Conservation (phyloP, 1,140 invertebrate genomes). For the Holotrichia oblita region DNA sequence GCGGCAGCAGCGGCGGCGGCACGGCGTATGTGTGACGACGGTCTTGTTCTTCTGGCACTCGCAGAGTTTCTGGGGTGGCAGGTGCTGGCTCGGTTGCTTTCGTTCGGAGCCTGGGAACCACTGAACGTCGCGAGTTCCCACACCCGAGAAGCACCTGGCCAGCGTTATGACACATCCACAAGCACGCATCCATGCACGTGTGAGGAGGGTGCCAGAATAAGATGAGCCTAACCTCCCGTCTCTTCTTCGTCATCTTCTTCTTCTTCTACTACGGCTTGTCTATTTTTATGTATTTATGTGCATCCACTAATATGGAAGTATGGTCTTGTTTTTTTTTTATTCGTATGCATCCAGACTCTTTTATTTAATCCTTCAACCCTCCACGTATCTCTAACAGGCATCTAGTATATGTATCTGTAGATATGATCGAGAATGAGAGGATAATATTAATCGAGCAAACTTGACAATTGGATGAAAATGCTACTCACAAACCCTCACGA, state of each 20-base stretch:
- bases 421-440: no score
- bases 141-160: slow-evolving; percentile 53
- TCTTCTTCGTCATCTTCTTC: neutral
- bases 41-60: neutral
- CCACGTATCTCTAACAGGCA: no score
- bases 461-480: no score
- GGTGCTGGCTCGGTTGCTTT: slow-evolving; percentile 47
- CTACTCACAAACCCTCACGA: no score
- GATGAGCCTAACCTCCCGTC: neutral
- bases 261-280: neutral
- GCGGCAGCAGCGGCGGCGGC: neutral
- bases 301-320: no score
- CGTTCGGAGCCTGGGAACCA: slow-evolving; percentile 53
- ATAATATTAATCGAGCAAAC: no score
- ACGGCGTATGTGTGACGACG: neutral
- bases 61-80: slow-evolving; percentile 42
- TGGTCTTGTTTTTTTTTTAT: no score
- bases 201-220: slow-evolving; percentile 36
- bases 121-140: slow-evolving; percentile 51
- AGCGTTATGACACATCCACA: slow-evolving; percentile 28
- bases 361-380: no score
- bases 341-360: no score
- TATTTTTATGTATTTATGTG: neutral
- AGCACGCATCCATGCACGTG: slow-evolving; percentile 25
- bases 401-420: no score